These are phyloP conservation scores for Collichthys lucidus DNA, from an alignment of 2,113 vertebrate genomes.

Conservation along the genomic window DNA sequence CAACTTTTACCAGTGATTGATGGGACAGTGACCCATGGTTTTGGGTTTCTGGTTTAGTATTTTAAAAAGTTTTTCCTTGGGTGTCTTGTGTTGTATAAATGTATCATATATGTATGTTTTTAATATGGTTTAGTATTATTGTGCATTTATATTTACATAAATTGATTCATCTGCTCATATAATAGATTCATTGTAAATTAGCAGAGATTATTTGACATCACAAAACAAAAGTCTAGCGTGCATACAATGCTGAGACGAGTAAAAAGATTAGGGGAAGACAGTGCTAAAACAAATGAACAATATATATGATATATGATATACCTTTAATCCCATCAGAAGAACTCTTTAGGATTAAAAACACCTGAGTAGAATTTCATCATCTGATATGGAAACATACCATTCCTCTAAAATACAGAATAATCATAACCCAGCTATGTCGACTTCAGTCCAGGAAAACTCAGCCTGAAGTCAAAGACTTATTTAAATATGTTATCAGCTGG, in stretches of 20 bases:
- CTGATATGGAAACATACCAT: not conserved
- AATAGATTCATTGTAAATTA: not conserved
- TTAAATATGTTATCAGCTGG: not conserved
- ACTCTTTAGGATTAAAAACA: not conserved
- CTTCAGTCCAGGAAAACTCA: not conserved
- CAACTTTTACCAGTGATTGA: no score
- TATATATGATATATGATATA: not conserved
- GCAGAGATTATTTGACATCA: not conserved
- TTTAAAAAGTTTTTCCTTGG: no score
- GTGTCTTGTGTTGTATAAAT: no score
- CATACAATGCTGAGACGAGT: not conserved
- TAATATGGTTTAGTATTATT: no score
- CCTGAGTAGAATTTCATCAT: not conserved
- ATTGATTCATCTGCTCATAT: not conserved
- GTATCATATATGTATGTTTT: no score
- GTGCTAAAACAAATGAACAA: not conserved
- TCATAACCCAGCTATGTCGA: no score
- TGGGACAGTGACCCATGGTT: no score
- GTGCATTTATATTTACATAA: not conserved
- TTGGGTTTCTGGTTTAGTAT: no score
- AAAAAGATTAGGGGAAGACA: not conserved
- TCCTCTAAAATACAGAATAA: not conserved
- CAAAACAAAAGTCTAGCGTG: not conserved
- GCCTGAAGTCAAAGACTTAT: not conserved
- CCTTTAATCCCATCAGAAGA: conserved; percentile 1